Conservation (phyloP, 1,140 invertebrate species). For the Pseudomyrmex dendroicus region DNA sequence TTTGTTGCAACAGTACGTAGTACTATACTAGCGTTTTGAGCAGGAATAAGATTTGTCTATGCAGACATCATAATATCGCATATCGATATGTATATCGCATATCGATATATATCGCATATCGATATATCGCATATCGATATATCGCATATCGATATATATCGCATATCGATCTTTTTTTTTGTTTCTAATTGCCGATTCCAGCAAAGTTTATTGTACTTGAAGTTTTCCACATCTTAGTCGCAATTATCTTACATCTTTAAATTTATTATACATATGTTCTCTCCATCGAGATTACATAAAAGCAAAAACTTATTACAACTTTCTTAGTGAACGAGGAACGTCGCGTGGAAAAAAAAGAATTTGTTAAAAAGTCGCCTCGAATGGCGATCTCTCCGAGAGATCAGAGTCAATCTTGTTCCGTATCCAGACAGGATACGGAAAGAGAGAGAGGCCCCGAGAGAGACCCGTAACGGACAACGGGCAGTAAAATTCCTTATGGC, state of each 20-base stretch:
- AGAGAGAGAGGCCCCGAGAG: background rate
- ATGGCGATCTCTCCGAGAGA: background rate
- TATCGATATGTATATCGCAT: too few relatives aligned
- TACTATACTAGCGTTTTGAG: too few relatives aligned
- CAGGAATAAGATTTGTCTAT: too few relatives aligned
- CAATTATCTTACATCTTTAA: background rate
- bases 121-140: too few relatives aligned
- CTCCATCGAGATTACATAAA: background rate
- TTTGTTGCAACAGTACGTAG: too few relatives aligned
- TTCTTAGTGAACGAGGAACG: background rate
- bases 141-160: too few relatives aligned
- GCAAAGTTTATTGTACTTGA: too few relatives aligned
- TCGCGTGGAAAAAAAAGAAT: too few relatives aligned
- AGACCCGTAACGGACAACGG: background rate
- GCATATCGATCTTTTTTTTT: too few relatives aligned
- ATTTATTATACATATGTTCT: background rate
- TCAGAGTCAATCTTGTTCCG: background rate
- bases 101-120: too few relatives aligned
- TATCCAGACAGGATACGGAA: background rate
- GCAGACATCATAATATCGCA: too few relatives aligned
- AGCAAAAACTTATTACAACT: background rate
- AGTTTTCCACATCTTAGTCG: background rate
- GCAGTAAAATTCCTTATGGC: constrained; percentile 34
- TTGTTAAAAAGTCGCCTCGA: background rate
- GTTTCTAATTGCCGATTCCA: too few relatives aligned